phyloP scores from a whole-genome alignment of 2,888 invertebrate species.

The Cabera pusaria region DNA sequence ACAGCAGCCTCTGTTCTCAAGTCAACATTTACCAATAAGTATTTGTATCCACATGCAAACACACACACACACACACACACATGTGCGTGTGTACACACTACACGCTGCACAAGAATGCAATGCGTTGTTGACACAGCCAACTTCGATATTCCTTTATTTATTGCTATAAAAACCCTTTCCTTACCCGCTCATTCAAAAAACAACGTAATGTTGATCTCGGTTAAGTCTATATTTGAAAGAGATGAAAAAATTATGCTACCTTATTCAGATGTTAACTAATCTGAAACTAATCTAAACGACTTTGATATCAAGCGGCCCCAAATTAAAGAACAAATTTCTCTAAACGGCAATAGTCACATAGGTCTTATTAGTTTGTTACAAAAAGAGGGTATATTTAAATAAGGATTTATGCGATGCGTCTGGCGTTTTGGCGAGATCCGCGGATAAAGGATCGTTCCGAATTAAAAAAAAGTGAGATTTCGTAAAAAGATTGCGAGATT shows the following conservation, averaged over 20 bases:
- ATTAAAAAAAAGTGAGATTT: constrained; percentile 62
- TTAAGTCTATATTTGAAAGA: constrained; percentile 31
- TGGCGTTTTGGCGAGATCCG: constrained; percentile 80
- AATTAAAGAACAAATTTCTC: constrained; percentile 37
- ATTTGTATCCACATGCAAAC: constrained; percentile 72
- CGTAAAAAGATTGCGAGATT: constrained; percentile 55
- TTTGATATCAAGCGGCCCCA: constrained; percentile 37
- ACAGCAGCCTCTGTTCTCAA: constrained; percentile 55
- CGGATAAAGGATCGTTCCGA: constrained; percentile 70
- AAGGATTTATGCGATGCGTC: constrained; percentile 82
- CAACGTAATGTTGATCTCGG: no score
- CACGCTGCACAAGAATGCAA: constrained; percentile 77
- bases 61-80: constrained; percentile 27
- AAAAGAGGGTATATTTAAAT: constrained; percentile 75
- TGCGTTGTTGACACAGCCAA: constrained; percentile 82
- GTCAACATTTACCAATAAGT: constrained; percentile 80
- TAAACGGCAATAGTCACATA: constrained; percentile 34
- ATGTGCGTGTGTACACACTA: constrained; percentile 45
- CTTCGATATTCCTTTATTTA: constrained; percentile 84
- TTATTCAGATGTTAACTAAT: constrained; percentile 41
- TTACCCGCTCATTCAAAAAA: no score
- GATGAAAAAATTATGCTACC: constrained; percentile 37
- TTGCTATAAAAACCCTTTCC: constrained; percentile 78
- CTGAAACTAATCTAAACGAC: constrained; percentile 36
- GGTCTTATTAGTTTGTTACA: constrained; percentile 36